Base-by-base conservation (phyloP, 2,888 invertebrate species). In the Halictus quadricinctus region DNA sequence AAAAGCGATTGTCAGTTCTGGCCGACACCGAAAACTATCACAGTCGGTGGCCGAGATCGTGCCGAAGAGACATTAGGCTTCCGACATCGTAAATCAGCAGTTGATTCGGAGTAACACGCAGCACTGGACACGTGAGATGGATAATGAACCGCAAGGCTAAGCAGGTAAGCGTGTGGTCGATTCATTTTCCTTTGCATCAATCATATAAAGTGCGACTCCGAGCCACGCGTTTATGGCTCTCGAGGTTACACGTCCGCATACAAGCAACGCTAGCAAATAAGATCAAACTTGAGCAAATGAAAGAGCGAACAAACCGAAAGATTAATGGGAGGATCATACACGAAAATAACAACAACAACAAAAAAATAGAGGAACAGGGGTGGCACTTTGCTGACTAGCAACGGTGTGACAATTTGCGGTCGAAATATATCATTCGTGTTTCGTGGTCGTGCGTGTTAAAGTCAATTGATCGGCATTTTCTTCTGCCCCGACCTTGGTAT, bases 101-200 rank as follows among this genome's bases (percentile, higher is more conserved):
- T 76, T 80, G 80, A 82, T 79, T 79, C 69, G 80, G 64, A 77
- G 75, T 76, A 81, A 84, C 87, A 69, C 80, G 75, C 84, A 88
- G 84, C 88, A 87, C 88, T 85, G 88, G 78, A 86, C 77, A 85
- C 76, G 79, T 88, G 82, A 84, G 80, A 79, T 88, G 90, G 88
- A 89, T 88, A 91, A 91, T 90, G 90, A 91, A 90, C 91, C 91
- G 90, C 91, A 93, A 90, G 91, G 92, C 92, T 91, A 94, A 94
- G 93, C 93, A 93, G 91, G 88, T 92, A 93, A 94, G 93, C 93
- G 92, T 92, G 91, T 91, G 90, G 87, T 92, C 91, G 92, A 92
- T 89, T 90, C 88, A 88, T 89, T 91, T 89, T 91, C 85, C 89
- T 87, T 85, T 83, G 83, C 73, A 89, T 89, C 89, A 79, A 79